Percentiles rank a stretch among this genome's conserved stretches.
Conservation (phyloP, 2,797 vertebrate genomes). For the Luscinia megarhynchos region DNA sequence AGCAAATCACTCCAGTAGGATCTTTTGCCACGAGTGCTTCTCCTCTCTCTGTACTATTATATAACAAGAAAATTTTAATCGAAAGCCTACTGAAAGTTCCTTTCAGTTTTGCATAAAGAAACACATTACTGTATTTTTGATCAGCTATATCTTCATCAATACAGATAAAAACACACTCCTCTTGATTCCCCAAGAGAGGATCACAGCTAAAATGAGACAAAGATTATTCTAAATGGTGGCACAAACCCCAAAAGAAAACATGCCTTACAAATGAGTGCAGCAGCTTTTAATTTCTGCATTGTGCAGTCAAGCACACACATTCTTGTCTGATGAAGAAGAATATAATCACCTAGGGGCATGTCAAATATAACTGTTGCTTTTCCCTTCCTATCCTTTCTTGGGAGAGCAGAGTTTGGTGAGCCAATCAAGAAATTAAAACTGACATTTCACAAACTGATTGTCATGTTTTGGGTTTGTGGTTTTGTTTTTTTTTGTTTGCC, state of each 20-base stretch:
- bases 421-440: conserved; percentile 77
- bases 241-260: conserved; percentile 63
- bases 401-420: conserved; percentile 59
- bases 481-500: conserved; percentile 30
- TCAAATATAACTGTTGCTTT: conserved; percentile 65
- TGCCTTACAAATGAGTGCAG: conserved; percentile 56
- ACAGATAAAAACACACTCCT: not conserved
- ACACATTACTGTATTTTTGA: not conserved
- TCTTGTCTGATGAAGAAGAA: conserved; percentile 63
- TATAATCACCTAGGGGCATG: conserved; percentile 55
- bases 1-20: not conserved
- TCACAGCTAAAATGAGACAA: conserved; percentile 44
- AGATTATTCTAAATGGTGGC: conserved; percentile 53
- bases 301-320: conserved; percentile 36
- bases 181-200: conserved; percentile 7
- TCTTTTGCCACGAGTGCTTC: not conserved
- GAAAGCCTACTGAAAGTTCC: not conserved
- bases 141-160: not conserved
- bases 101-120: not conserved
- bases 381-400: conserved; percentile 28
- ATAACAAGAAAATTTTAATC: not conserved
- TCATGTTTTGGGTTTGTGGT: not conserved
- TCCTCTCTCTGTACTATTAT: not conserved
- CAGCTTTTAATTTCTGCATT: conserved; percentile 59
- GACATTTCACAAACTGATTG: conserved; percentile 66